Conservation (phyloP, 1,140 invertebrate genomes). For the Paraescarpia echinospica region DNA sequence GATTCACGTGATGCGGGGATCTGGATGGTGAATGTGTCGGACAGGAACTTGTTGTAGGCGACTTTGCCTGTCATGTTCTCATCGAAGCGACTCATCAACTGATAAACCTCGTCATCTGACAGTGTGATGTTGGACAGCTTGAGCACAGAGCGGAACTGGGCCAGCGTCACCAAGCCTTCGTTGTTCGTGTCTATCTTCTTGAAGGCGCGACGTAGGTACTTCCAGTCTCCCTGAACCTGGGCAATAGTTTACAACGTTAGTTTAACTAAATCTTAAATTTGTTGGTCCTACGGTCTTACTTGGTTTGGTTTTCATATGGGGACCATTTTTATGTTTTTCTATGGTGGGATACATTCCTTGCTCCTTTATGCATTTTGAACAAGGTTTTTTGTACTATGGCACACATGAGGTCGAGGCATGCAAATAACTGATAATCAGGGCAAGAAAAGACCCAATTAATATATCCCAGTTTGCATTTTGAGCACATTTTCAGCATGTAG, state of each 20-base stretch:
- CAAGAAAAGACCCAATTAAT: too few relatives aligned
- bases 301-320: too few relatives aligned
- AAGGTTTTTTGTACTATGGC: too few relatives aligned
- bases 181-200: conserved; percentile 51
- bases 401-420: too few relatives aligned
- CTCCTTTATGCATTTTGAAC: too few relatives aligned
- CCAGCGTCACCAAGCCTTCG: conserved; percentile 49
- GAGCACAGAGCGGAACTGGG: conserved; percentile 54
- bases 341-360: too few relatives aligned
- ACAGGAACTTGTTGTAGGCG: conserved; percentile 52
- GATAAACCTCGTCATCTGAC: conserved; percentile 56
- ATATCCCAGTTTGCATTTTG: too few relatives aligned
- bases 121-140: conserved; percentile 53
- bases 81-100: conserved; percentile 53
- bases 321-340: too few relatives aligned
- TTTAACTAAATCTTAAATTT: not conserved
- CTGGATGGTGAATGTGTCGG: conserved; percentile 47
- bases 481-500: too few relatives aligned
- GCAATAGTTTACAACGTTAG: conserved; percentile 18
- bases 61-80: conserved; percentile 52
- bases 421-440: too few relatives aligned
- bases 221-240: conserved; percentile 56
- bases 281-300: too few relatives aligned
- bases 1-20: not conserved
- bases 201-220: conserved; percentile 54